phyloP scores from a whole-genome alignment of 2,113 vertebrate genomes.

The Romanogobio albipinnatus region DNA sequence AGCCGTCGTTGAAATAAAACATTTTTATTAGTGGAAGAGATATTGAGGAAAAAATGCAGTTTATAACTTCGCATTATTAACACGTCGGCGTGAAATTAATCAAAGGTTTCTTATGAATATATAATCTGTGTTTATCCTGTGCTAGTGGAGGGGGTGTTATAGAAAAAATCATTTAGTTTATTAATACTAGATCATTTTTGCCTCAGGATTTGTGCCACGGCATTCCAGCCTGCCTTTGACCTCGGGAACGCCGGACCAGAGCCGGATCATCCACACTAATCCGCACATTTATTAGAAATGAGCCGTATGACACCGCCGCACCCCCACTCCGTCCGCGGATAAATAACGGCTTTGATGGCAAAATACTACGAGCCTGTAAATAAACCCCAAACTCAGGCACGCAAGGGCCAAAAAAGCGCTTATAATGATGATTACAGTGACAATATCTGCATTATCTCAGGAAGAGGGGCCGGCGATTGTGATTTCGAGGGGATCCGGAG shows the following conservation, averaged over 20 bases:
- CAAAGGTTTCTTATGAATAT: slow-evolving; percentile 21
- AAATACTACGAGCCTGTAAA: slow-evolving; percentile 64
- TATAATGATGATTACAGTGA: slow-evolving; percentile 40
- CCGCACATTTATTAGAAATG: slow-evolving; percentile 79
- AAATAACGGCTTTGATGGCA: slow-evolving; percentile 69
- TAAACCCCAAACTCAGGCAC: slow-evolving; percentile 27
- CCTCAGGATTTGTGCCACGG: slow-evolving; percentile 55
- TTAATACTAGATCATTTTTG: slow-evolving; percentile 59
- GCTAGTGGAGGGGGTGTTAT: slow-evolving; percentile 34
- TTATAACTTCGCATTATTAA: background rate
- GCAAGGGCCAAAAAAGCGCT: background rate
- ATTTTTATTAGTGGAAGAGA: background rate
- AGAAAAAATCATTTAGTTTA: slow-evolving; percentile 49
- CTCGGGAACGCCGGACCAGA: slow-evolving; percentile 64
- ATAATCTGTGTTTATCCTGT: slow-evolving; percentile 67
- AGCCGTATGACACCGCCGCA: slow-evolving; percentile 75
- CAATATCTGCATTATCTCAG: slow-evolving; percentile 16
- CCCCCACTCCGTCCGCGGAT: slow-evolving; percentile 50
- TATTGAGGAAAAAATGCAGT: background rate
- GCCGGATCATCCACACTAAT: slow-evolving; percentile 81
- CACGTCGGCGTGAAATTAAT: slow-evolving; percentile 29
- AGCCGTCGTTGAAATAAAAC: no score
- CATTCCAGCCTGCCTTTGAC: slow-evolving; percentile 64
- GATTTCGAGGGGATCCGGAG: slow-evolving; percentile 6
- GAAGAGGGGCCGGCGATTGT: background rate